Conservation (phyloP, 2,888 invertebrate genomes). For the Protonemura montana region DNA sequence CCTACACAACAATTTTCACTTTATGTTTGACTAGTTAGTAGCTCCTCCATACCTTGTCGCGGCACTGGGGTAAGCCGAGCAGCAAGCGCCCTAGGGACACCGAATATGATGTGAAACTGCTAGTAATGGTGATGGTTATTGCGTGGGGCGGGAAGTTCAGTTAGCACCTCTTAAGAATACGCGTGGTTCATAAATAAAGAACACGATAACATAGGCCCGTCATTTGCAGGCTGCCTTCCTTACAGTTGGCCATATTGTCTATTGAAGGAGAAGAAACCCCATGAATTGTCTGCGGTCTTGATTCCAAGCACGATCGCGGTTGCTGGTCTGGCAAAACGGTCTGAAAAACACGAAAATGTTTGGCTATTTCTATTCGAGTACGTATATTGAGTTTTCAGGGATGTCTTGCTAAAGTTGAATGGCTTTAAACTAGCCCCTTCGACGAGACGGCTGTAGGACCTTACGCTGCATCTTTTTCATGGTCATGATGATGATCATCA, state of each 20-base stretch:
- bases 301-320: conserved; percentile 9
- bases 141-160: conserved; percentile 36
- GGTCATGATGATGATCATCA: background rate
- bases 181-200: conserved; percentile 36
- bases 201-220: conserved; percentile 26
- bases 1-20: background rate
- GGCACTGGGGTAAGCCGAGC: background rate
- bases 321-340: background rate
- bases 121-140: conserved; percentile 43
- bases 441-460: background rate
- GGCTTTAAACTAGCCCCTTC: background rate
- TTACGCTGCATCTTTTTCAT: conserved; percentile 14
- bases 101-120: conserved; percentile 21
- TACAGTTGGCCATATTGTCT: conserved; percentile 8
- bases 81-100: background rate
- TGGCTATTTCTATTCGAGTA: conserved; percentile 7
- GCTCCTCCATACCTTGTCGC: background rate
- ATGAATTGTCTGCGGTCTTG: conserved; percentile 9
- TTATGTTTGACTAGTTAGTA: background rate
- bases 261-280: conserved; percentile 9
- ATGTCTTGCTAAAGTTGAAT: background rate
- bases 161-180: conserved; percentile 32
- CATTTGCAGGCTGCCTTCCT: conserved; percentile 19
- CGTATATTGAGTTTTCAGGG: background rate
- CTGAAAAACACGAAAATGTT: background rate